These are phyloP conservation scores for Todiramphus chloris DNA, from an alignment of 2,113 vertebrate genomes.

Conservation along the genomic window DNA sequence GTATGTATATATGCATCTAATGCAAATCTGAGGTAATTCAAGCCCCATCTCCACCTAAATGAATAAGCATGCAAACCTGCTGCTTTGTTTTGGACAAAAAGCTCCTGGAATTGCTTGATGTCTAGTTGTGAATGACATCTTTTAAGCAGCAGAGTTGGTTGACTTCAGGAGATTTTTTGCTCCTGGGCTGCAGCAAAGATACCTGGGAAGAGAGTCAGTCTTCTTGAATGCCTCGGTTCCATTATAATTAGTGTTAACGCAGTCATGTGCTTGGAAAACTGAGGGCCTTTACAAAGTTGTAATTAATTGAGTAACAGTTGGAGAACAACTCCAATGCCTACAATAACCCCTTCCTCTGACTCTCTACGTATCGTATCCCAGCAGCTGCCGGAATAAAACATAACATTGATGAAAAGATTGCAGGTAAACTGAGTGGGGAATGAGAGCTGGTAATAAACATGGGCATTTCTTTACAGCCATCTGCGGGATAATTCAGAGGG, in stretches of 20 bases:
- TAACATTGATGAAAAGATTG: background rate
- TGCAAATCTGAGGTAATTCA: constrained; percentile 62
- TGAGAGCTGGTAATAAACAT: background rate
- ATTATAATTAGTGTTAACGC: background rate
- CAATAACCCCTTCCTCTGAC: background rate
- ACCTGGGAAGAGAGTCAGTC: background rate
- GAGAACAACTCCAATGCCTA: background rate
- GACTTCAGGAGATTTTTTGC: background rate
- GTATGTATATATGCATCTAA: background rate
- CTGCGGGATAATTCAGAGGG: background rate
- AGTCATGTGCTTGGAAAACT: background rate
- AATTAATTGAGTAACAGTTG: background rate
- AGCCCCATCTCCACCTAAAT: constrained; percentile 17
- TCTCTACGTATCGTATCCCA: background rate
- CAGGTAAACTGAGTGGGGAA: background rate
- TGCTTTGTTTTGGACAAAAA: constrained; percentile 44
- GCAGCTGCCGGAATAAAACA: background rate
- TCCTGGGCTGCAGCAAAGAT: background rate
- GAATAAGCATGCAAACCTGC: constrained; percentile 53
- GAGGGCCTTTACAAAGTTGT: background rate
- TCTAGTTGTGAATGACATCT: constrained; percentile 12
- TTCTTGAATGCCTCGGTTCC: background rate
- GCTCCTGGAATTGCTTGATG: constrained; percentile 45
- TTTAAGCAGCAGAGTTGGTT: constrained; percentile 19
- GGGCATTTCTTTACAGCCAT: background rate